Base-by-base conservation (phyloP, 2,888 invertebrate genomes). In the Neria commutata region DNA sequence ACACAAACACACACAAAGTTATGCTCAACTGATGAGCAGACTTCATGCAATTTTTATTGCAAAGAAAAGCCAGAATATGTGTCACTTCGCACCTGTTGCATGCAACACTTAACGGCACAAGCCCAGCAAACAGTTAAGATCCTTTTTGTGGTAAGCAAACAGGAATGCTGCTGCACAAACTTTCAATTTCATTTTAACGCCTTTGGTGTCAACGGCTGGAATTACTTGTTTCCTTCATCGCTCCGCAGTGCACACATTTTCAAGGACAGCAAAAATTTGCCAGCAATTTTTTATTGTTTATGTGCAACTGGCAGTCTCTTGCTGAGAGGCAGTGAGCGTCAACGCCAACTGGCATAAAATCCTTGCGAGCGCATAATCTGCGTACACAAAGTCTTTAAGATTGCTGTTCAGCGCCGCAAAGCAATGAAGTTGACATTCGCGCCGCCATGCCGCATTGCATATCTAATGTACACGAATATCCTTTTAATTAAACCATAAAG, bases 401-500 rank as follows among this genome's bases (percentile, higher is more conserved):
- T 76, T 73, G 68, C 49, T 48, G 3, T 19, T 19, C n/a, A 4
- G 8, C n/a, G 4, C 37, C n/a, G 8, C n/a, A 37, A 5, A 37
- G n/a, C 6, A 37, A n/a, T n/a, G n/a, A 37, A 37, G 6, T 14
- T n/a, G n/a, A n/a, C n/a, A n/a, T n/a, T n/a, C n/a, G n/a, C n/a
- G n/a, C n/a, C 23, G n/a, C 25, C 6, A 26, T 5, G 21, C 23
- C n/a, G n/a, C 25, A 49, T 8, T 2, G 40, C 23, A 6, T 26
- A 49, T 50, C 45, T 65, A n/a, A 59, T 57, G 62, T 67, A 77
- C 78, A 76, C 66, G 77, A 73, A 75, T 78, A 77, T 77, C 77
- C 77, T 77, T 78, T 77, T 77, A 77, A 78, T 77, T 77, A 75
- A 76, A 67, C 69, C 75, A 66, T 75, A 69, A 65, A 69, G 67